Evolutionary conservation across 2,113 vertebrate species (phyloP), one percentile per base, ranked within the genome.

Genomic region (Cercocebus atys): DNA sequence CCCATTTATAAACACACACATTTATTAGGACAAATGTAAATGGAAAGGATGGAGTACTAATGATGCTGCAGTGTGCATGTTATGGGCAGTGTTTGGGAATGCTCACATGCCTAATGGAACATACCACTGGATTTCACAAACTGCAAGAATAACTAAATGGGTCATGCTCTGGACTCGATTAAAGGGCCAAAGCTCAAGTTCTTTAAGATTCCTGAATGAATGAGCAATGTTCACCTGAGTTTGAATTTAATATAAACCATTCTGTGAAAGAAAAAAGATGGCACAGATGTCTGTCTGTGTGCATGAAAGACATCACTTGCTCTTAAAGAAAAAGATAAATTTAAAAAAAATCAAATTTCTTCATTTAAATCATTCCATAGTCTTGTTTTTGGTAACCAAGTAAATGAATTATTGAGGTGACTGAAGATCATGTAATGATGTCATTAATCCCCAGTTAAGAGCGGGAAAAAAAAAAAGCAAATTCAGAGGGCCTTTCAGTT

Each of bases 401-500:
- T 97, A 97, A 98, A 98, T 98, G 96, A 98, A 98, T 98, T 98
- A 93, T 97, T 96, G 90, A 97, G 80, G 94, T 92, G 68, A 98
- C 97, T 97, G 97, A 97, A 97, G 95, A 98, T 97, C 75, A 1
- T 84, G 92, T 97, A 97, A 87, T 88, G 88, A 92, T 98, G 94
- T 95, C 97, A 97, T 98, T 98, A 97, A 98, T 98, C 95, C 97
- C 95, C 79, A 70, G 92, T 90, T 94, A 93, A 88, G 93, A 97
- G 61, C 12, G 23, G 59, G 93, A 9, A 38, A n/a, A 18, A n/a
- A 18, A 22, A 94, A 27, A 70, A 83, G 50, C 55, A 82, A 92
- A 92, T 78, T 80, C 87, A 47, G 88, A 72, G 76, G 93, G 61
- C 40, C 89, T 78, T 90, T 93, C 55, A 10, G 35, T 80, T 52